Evolutionary conservation across 2,797 vertebrate species (phyloP).

Genomic region (Scleropages formosus): DNA sequence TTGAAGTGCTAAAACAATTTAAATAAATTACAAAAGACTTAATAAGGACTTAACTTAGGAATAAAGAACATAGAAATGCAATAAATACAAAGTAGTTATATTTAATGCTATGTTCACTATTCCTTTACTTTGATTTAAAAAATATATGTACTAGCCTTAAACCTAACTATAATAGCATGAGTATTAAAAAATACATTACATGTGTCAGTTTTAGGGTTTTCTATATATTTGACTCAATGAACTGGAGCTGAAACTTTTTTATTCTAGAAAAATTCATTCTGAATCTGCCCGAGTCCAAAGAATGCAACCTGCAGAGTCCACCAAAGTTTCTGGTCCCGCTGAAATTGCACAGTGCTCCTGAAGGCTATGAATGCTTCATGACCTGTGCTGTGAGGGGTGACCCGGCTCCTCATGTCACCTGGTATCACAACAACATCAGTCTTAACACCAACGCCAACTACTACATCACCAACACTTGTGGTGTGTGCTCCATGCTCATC

Average conservation of each 20-base stretch:
- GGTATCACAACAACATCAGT: slow-evolving; percentile 79
- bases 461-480: slow-evolving; percentile 79
- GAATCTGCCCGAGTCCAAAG: slow-evolving; percentile 59
- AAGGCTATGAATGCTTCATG: slow-evolving; percentile 87
- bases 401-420: slow-evolving; percentile 79
- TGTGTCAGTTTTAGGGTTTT: no score
- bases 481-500: slow-evolving; percentile 86
- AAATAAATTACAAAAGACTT: no score
- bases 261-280: slow-evolving; percentile 69
- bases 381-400: slow-evolving; percentile 83
- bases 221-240: not conserved
- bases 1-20: no score
- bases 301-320: slow-evolving; percentile 66
- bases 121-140: no score
- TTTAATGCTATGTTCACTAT: no score
- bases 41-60: no score
- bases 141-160: no score
- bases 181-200: no score
- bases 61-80: no score
- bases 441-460: slow-evolving; percentile 76
- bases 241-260: slow-evolving; percentile 23
- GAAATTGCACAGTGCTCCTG: slow-evolving; percentile 77
- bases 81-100: no score
- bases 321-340: slow-evolving; percentile 80
- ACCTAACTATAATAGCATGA: no score